Base-by-base conservation (phyloP, 2,797 vertebrate genomes). In the Cottoperca gobio region DNA sequence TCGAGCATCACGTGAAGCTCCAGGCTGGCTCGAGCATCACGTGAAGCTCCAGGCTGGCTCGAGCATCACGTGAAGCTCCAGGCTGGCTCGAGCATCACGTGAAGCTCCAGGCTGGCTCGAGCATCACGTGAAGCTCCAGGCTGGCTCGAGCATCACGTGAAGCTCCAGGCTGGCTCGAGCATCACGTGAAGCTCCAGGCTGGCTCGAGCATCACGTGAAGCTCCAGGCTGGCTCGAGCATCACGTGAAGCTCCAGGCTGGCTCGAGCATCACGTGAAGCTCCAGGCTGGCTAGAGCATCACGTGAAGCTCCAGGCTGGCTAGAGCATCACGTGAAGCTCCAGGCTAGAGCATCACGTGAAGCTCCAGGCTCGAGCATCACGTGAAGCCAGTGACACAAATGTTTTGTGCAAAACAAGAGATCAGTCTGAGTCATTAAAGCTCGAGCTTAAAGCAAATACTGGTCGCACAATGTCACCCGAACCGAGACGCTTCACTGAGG, bases 321-420 rank as follows among this genome's bases (percentile, higher is more conserved):
- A n/a, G n/a, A n/a, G n/a, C n/a, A n/a, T n/a, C n/a, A n/a, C n/a
- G n/a, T n/a, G n/a, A n/a, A n/a, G n/a, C n/a, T n/a, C n/a, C n/a
- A n/a, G n/a, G n/a, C n/a, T n/a, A n/a, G n/a, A n/a, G n/a, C 57
- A 59, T 55, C 59, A 54, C 59, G 19, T 19, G 43, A 62, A 45
- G 55, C 35, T n/a, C n/a, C n/a, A n/a, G n/a, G n/a, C n/a, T n/a
- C n/a, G n/a, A n/a, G n/a, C 57, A 59, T 55, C 59, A 54, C 59
- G 19, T 19, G 43, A 62, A 45, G 55, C 35, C 21, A 50, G 69
- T 24, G 57, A 78, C 68, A 39, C 12, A 73, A 60, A 48, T 90
- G 86, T 90, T 92, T 89, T 84, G 76, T 21, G 26, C 80, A 78
- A 86, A 91, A 92, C 93, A 93, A 79, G 80, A 81, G 72, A 67